These are phyloP conservation scores for Gambelia wislizenii DNA, from an alignment of 2,797 vertebrate genomes.

Conservation along the genomic window DNA sequence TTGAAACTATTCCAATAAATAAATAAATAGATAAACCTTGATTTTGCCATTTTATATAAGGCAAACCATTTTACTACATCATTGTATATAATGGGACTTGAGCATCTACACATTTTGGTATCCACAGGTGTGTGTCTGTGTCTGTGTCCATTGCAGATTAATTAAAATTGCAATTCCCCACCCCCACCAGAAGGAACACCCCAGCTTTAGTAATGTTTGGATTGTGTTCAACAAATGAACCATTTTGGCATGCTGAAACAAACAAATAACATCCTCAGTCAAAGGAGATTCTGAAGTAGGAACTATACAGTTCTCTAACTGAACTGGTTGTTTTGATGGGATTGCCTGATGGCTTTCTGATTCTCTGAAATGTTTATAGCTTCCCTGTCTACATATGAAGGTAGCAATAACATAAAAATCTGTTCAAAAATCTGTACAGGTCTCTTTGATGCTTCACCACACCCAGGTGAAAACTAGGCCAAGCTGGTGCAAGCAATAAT, in stretches of 20 bases:
- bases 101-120: no score
- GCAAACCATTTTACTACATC: no score
- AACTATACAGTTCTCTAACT: neutral
- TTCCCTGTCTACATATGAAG: neutral
- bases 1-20: no score
- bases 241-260: neutral
- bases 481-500: neutral
- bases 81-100: no score
- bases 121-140: no score
- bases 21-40: no score
- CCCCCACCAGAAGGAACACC: neutral
- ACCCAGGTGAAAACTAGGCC: slow-evolving; percentile 6
- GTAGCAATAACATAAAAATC: neutral
- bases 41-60: no score
- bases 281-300: neutral
- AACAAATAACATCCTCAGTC: neutral
- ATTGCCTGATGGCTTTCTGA: neutral
- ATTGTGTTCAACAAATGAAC: neutral
- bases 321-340: neutral
- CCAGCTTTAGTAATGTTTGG: neutral
- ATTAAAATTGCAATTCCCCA: neutral
- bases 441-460: neutral
- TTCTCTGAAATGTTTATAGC: neutral
- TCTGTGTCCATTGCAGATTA: no score
- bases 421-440: neutral